These are phyloP conservation scores for Brachypodius melanocephalos DNA, from an alignment of 2,113 vertebrate species.

Conservation along the genomic window DNA sequence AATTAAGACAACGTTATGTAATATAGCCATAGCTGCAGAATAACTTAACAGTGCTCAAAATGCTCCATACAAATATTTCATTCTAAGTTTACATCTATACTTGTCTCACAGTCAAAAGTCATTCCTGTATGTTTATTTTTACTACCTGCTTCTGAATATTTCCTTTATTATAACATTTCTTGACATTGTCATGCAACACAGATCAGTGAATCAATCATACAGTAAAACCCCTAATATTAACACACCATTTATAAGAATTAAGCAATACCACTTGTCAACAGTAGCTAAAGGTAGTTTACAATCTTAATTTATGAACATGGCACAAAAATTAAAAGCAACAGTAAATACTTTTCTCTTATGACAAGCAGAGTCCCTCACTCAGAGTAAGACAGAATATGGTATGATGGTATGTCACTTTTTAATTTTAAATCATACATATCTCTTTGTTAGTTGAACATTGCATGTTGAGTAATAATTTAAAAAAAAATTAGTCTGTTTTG, in stretches of 20 bases:
- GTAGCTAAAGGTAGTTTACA: not conserved
- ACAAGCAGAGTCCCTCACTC: not conserved
- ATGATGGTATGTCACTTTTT: not conserved
- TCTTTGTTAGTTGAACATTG: not conserved
- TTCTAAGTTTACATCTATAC: not conserved
- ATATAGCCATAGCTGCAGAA: not conserved
- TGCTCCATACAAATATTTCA: slow-evolving; percentile 12
- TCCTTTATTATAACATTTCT: not conserved
- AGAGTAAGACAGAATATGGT: not conserved
- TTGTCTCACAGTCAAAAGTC: slow-evolving; percentile 6
- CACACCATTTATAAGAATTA: not conserved
- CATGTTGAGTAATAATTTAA: no score
- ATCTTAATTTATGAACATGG: not conserved
- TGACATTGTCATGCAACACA: not conserved
- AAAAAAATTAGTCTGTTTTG: not conserved
- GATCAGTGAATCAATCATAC: not conserved
- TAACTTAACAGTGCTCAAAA: slow-evolving; percentile 1
- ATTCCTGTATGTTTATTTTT: slow-evolving; percentile 15
- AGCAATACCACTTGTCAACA: not conserved
- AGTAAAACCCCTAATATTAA: not conserved
- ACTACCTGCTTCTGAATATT: not conserved
- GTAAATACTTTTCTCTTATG: not conserved
- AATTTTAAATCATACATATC: not conserved
- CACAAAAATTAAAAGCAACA: not conserved
- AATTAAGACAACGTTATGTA: not conserved